Conservation (phyloP, 2,113 vertebrate species). For the Eira barbara region DNA sequence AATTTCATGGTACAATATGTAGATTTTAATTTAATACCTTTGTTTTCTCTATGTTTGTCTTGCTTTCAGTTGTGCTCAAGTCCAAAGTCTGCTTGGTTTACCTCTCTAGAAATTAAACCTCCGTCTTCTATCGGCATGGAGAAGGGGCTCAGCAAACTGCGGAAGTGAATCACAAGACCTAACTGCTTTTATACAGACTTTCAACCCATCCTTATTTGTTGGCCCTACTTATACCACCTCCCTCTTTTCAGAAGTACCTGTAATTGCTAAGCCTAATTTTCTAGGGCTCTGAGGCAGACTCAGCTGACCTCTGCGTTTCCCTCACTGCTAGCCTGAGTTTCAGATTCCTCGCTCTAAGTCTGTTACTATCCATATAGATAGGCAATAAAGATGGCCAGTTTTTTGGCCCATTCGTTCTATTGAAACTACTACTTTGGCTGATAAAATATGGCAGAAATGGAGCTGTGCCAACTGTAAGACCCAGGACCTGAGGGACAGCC, state of each 20-base stretch:
- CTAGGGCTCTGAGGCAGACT: background rate
- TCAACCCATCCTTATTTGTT: background rate
- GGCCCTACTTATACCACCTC: background rate
- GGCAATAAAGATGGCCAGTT: background rate
- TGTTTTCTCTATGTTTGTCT: background rate
- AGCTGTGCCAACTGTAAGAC: background rate
- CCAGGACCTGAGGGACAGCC: background rate
- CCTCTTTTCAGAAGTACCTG: background rate
- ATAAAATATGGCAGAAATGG: background rate
- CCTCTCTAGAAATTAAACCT: background rate
- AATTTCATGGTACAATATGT: background rate
- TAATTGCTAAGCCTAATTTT: background rate
- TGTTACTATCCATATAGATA: background rate
- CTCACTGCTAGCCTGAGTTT: background rate
- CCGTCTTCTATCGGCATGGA: background rate
- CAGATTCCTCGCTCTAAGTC: background rate
- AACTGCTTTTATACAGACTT: background rate
- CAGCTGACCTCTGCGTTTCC: background rate
- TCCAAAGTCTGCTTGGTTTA: background rate
- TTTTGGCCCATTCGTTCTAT: background rate
- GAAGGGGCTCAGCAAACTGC: background rate
- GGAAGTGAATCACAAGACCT: background rate
- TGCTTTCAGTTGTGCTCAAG: background rate
- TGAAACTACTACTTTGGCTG: background rate
- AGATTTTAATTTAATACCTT: background rate